These are phyloP conservation scores for Dasyurus viverrinus DNA, from an alignment of 2,113 vertebrate species.

Conservation along the genomic window DNA sequence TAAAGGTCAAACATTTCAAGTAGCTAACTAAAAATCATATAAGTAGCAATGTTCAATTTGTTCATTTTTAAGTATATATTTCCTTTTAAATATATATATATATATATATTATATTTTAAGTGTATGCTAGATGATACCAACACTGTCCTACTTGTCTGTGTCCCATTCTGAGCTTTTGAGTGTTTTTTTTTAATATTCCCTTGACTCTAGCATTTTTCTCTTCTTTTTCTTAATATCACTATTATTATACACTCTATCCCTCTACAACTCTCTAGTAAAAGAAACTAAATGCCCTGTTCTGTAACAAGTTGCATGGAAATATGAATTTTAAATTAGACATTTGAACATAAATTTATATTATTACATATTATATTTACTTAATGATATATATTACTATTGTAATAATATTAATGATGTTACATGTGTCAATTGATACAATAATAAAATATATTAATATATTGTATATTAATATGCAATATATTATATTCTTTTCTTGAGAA, in stretches of 20 bases:
- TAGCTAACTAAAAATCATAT: no score
- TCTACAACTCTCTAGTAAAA: neutral
- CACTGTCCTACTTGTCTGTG: neutral
- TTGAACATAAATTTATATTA: neutral
- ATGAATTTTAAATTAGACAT: neutral
- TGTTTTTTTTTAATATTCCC: neutral
- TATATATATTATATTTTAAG: neutral
- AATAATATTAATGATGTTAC: no score
- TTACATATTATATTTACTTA: no score
- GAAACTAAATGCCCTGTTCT: neutral
- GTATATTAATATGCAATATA: no score
- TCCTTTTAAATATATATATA: neutral
- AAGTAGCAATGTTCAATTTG: no score
- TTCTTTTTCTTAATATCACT: neutral
- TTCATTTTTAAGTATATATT: neutral
- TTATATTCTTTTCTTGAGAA: neutral
- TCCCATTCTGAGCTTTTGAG: neutral
- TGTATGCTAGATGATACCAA: neutral
- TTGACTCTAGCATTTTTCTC: neutral
- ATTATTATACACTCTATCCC: no score
- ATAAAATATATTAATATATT: no score
- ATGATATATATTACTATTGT: no score
- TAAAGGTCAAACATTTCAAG: no score
- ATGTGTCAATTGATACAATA: no score
- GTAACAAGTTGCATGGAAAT: neutral